Evolutionary conservation across 2,113 vertebrate genomes (phyloP), one percentile per base, ranked within the genome.

Genomic region (Leucopsar rothschildi): DNA sequence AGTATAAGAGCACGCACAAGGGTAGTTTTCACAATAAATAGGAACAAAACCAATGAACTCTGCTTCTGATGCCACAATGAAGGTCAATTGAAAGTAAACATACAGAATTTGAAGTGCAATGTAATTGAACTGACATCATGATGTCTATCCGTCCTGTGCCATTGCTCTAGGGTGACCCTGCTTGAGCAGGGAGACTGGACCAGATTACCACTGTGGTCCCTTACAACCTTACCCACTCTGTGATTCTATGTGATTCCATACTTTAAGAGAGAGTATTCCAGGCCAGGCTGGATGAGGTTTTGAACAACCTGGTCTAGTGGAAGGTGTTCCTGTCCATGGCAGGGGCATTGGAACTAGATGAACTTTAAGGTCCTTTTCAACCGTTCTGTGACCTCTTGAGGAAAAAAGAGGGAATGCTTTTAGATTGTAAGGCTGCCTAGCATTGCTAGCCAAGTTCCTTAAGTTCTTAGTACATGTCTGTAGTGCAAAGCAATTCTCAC

Each of bases 1-100:
- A 82, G 31, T 31, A 9, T 19, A 60, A 42, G 20, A 55, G 6
- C 22, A 24, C 3, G 9, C 0, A 13, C 27, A 66, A 1, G 3
- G 13, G 28, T 21, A 50, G 8, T 69, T 76, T 88, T 70, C 60
- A 77, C 23, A 72, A 5, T 57, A 75, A 60, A 13, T 15, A 81
- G 47, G 70, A 88, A 73, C 2, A 88, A 78, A 25, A 13, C 3
- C 4, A 39, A 75, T 64, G 71, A 20, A 5, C 3, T 39, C 14
- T 61, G 28, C 10, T 79, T 83, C 56, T 84, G 44, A 66, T 72
- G 29, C 21, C 71, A 57, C 12, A 87, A 10, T 29, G 19, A 64
- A 76, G 68, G 33, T 47, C 13, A 87, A 18, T 21, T 71, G 35
- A 73, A 75, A 90, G 5, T 35, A 65, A 73, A 81, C 7, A 8